Conservation (phyloP, 2,888 invertebrate genomes). For the Sturmia bella region DNA sequence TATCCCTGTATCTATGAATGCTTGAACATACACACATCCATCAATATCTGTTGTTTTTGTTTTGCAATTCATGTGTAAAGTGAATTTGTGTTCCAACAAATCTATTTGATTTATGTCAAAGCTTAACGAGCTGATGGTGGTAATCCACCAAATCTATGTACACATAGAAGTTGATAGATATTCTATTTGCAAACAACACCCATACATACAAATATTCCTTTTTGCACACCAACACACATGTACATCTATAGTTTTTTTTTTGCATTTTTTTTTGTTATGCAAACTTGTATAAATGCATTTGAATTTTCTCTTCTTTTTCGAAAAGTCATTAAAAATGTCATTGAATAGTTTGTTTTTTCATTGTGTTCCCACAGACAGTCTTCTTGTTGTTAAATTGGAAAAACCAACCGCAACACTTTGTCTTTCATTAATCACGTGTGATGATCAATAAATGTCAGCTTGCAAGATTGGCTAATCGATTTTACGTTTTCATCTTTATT, state of each 20-base stretch:
- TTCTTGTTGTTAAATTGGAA: background rate
- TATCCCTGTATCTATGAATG: background rate
- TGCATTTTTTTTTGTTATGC: background rate
- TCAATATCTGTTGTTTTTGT: background rate
- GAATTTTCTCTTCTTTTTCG: slow-evolving; percentile 9
- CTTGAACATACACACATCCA: too few species aligned
- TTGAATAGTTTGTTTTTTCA: background rate
- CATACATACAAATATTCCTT: background rate
- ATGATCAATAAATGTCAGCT: slow-evolving; percentile 81
- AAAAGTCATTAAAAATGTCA: slow-evolving; percentile 53
- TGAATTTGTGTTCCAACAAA: slow-evolving; percentile 65
- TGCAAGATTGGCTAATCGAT: slow-evolving; percentile 77
- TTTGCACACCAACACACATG: background rate
- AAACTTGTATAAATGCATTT: background rate
- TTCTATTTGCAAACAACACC: background rate
- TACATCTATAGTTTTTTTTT: background rate
- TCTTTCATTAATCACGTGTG: slow-evolving; percentile 80
- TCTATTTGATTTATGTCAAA: slow-evolving; percentile 82
- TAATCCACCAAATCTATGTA: slow-evolving; percentile 49
- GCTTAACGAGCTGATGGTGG: slow-evolving; percentile 72
- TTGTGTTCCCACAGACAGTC: background rate
- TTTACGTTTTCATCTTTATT: slow-evolving; percentile 3
- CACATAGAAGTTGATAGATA: background rate
- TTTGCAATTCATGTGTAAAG: slow-evolving; percentile 70
- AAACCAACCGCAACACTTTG: slow-evolving; percentile 67